Conservation (phyloP, 2,888 invertebrate species). For the Brachyopa scutellaris region DNA sequence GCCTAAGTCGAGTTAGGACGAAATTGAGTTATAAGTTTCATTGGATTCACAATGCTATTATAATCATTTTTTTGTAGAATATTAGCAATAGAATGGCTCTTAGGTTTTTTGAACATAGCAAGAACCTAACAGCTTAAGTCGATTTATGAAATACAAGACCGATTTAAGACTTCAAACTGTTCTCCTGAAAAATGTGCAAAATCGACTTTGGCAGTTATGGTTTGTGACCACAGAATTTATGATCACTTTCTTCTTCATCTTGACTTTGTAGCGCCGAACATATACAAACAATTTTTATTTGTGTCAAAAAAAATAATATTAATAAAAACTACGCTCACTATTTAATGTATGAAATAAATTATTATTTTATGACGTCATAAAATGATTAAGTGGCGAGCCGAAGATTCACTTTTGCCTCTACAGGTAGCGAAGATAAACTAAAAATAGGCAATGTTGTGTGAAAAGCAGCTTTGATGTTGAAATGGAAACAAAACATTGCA, state of each 20-base stretch:
- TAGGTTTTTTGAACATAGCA: too few relatives aligned
- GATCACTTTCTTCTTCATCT: slow-evolving; percentile 48
- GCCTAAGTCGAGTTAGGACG: too few relatives aligned
- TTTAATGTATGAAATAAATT: slow-evolving; percentile 25
- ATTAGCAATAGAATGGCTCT: too few relatives aligned
- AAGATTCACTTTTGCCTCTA: not conserved
- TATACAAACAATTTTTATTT: slow-evolving; percentile 20
- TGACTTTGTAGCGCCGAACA: slow-evolving; percentile 25
- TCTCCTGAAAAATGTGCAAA: too few relatives aligned
- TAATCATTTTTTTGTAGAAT: too few relatives aligned
- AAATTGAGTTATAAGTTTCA: too few relatives aligned
- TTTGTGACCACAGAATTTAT: slow-evolving; percentile 35
- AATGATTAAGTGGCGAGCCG: not conserved
- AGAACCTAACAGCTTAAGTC: too few relatives aligned
- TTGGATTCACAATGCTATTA: too few relatives aligned
- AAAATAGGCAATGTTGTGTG: slow-evolving; percentile 19
- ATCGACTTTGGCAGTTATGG: too few relatives aligned
- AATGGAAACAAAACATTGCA: slow-evolving; percentile 2
- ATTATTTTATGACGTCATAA: slow-evolving; percentile 30
- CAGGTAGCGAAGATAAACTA: slow-evolving; percentile 12
- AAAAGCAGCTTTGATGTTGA: not conserved
- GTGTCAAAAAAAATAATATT: not conserved
- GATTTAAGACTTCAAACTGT: too few relatives aligned
- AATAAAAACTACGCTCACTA: not conserved
- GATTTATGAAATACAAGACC: too few relatives aligned